phyloP scores from a whole-genome alignment of 2,113 vertebrate species.

The Megalops atlanticus region DNA sequence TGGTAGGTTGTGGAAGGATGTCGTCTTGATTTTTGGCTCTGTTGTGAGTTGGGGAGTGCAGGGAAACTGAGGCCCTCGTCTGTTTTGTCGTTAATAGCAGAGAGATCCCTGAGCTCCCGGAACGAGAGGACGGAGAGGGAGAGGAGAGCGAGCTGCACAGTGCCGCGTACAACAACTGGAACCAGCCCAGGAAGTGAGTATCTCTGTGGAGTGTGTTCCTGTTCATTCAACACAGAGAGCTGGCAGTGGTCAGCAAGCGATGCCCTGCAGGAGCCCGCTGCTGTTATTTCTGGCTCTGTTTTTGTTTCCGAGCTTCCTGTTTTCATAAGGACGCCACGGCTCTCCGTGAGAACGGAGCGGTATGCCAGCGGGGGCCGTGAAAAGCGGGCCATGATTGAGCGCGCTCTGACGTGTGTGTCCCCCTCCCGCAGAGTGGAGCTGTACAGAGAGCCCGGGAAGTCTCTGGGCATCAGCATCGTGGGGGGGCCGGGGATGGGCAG shows the following conservation, averaged over 20 bases:
- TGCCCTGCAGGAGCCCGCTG: neutral
- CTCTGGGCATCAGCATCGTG: slow-evolving; percentile 96
- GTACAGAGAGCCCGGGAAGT: slow-evolving; percentile 88
- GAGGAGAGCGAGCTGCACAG: slow-evolving; percentile 90
- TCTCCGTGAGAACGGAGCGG: neutral
- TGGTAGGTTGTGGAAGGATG: too few relatives aligned
- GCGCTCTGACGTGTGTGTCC: slow-evolving; percentile 23
- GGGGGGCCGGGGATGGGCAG: slow-evolving; percentile 97
- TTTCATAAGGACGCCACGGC: neutral
- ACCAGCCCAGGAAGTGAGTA: slow-evolving; percentile 86
- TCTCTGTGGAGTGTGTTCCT: neutral
- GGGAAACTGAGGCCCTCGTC: neutral
- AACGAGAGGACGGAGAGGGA: slow-evolving; percentile 95
- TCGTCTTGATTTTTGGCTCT: too few relatives aligned
- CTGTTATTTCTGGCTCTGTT: neutral
- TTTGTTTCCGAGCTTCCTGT: neutral
- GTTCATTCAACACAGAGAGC: too few relatives aligned
- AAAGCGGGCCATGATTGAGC: neutral
- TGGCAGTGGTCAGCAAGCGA: too few relatives aligned
- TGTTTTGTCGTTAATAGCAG: slow-evolving; percentile 56
- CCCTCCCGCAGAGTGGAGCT: slow-evolving; percentile 83
- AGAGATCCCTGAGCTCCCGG: slow-evolving; percentile 83
- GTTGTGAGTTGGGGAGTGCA: too few relatives aligned
- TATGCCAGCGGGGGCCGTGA: too few relatives aligned
- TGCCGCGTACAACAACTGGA: slow-evolving; percentile 85